Base-by-base conservation (phyloP, 2,113 vertebrate genomes). In the Leuciscus idus region DNA sequence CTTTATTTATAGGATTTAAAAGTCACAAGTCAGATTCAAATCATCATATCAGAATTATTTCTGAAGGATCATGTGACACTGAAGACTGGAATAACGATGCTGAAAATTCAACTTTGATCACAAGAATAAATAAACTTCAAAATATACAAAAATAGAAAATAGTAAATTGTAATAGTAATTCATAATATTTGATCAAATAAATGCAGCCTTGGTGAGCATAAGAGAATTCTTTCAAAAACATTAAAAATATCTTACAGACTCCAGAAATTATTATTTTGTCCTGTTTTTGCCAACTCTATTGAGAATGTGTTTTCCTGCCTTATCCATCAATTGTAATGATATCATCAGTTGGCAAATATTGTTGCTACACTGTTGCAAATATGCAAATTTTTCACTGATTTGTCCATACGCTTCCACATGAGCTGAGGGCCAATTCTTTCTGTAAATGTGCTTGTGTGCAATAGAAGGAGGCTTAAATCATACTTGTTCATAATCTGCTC, bases 381-480 rank as follows among this genome's bases (percentile, higher is more conserved):
- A 59, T 68, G 15, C 75, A 70, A 7, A 78, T 1, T 2, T 21
- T 36, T 30, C 17, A 21, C 36, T 21, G 21, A 61, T 30, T 84
- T 78, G 19, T 70, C 2, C 19, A 33, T 6, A n/a, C 36, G 11
- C 21, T 4, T 26, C 52, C 43, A 30, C 30, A 43, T 48, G 21
- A 36, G 50, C 62, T 9, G 33, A 26, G 6, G 19, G 52, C 19
- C 55, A 33, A 28, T 43, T 66, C 33, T 72, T 26, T 75, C 46
- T 39, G 19, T 23, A 81, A 30, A 74, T 46, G 23, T 73, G 21
- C 57, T 33, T 57, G 57, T 76, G 33, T 81, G 74, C 48, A 43
- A 77, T 19, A 74, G 73, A 26, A 75, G 73, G 43, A 48, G 43
- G 73, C 73, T 75, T 46, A 50, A 50, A 50, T 50, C 73, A 76